Base-by-base conservation (phyloP, 2,888 invertebrate species). In the Drosophila hamatofila region DNA sequence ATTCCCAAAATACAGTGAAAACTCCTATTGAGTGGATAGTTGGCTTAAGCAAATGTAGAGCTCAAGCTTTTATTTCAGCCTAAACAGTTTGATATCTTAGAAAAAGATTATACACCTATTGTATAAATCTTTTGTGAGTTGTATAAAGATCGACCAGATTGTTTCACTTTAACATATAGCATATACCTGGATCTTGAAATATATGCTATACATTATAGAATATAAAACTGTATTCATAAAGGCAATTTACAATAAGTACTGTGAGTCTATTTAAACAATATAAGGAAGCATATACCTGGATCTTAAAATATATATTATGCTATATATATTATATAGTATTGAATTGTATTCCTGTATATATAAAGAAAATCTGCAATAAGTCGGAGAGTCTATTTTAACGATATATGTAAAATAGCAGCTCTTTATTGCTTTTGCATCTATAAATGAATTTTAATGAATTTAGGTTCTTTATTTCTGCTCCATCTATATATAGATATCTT, bases 401-500 rank as follows among this genome's bases (percentile, higher is more conserved):
- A n/a, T n/a, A n/a, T 12, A 16, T 14, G 1, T 35, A 35, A 12
- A 14, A 14, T 14, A 14, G 6, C 2, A 37, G 35, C 6, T 37
- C 35, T 37, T 37, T 37, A 37, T 8, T 8, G 39, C 3, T 8
- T 39, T n/a, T n/a, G 37, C 37, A 7, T 37, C 12, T 33, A 12
- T 33, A 12, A 4, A 33, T 33, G 33, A 33, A 33, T 12, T 33
- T 2, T 30, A 35, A 14, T 14, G 35, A 35, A 14, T 46, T 42
- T 5, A 23, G 14, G 7, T 44, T 23, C 44, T 44, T 44, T 44
- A 5, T 41, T 12, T 42, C 42, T 21, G 21, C 42, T 44, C 3
- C 44, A 44, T 42, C 42, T 42, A 44, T 44, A 44, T 23, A 44
- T 44, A 44, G 16, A 44, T 25, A 12, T 51, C 33, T 37, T 16